Conservation (phyloP, 2,113 vertebrate species). For the Ardeotis arabs region DNA sequence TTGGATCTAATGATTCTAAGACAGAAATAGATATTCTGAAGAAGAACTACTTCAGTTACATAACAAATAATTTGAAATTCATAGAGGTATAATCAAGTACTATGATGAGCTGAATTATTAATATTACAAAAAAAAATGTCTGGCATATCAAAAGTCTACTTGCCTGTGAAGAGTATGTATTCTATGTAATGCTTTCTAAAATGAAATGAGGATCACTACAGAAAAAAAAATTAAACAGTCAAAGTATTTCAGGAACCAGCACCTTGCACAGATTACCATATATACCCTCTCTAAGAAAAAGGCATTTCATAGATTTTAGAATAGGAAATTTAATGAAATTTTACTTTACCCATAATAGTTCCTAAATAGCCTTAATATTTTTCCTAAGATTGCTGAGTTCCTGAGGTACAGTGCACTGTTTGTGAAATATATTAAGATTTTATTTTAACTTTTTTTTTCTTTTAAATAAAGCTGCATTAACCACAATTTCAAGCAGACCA, state of each 20-base stretch:
- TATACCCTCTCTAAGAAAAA: neutral
- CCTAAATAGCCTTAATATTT: neutral
- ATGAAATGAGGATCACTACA: neutral
- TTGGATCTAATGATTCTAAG: neutral
- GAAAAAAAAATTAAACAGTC: neutral
- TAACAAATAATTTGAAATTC: constrained; percentile 3
- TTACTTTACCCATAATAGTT: neutral
- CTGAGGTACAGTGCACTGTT: neutral
- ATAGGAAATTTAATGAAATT: neutral
- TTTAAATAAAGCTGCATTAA: neutral
- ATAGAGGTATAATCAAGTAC: neutral
- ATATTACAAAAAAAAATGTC: neutral
- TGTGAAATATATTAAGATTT: neutral
- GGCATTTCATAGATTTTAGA: neutral
- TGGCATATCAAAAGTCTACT: neutral
- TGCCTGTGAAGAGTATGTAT: neutral
- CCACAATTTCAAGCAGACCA: neutral
- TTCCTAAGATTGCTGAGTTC: neutral
- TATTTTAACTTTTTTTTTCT: neutral
- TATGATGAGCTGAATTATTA: neutral
- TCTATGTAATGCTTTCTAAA: neutral
- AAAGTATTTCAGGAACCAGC: neutral
- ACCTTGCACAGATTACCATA: neutral
- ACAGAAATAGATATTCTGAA: neutral
- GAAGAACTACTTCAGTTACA: neutral